These are phyloP conservation scores for Callionymus lyra DNA, from an alignment of 2,113 vertebrate species.

Conservation along the genomic window DNA sequence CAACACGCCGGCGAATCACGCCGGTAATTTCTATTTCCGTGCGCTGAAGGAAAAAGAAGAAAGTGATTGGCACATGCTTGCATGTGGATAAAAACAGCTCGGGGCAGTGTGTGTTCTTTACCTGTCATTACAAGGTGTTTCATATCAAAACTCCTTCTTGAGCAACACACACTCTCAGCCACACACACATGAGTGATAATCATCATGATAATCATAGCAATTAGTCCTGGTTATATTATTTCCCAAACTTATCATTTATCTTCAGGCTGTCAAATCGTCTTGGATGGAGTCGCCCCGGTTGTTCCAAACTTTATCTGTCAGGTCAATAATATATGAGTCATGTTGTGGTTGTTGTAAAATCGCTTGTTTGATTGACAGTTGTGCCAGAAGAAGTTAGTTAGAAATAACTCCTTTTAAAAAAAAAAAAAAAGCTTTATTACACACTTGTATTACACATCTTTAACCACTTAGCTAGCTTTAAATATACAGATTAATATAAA, in stretches of 20 bases:
- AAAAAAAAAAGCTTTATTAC: too few species aligned
- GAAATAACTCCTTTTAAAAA: too few species aligned
- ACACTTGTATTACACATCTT: too few species aligned
- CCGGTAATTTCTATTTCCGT: slow-evolving; percentile 56
- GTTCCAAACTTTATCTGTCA: too few species aligned
- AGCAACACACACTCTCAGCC: slow-evolving; percentile 28
- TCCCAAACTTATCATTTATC: slow-evolving; percentile 49
- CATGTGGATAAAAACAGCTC: slow-evolving; percentile 48
- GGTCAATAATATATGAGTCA: too few species aligned
- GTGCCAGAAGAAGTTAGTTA: too few species aligned
- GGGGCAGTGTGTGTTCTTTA: slow-evolving; percentile 57
- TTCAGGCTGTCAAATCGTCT: slow-evolving; percentile 1
- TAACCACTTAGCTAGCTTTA: too few species aligned
- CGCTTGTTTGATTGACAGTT: too few species aligned
- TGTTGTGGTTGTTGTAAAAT: too few species aligned
- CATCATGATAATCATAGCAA: slow-evolving; percentile 59
- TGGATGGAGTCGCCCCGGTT: too few species aligned
- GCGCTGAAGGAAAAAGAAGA: slow-evolving; percentile 39
- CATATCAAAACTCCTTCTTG: slow-evolving; percentile 49
- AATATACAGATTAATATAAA: too few species aligned
- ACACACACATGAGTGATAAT: slow-evolving; percentile 41
- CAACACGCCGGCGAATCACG: slow-evolving; percentile 51
- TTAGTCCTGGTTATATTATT: slow-evolving; percentile 55
- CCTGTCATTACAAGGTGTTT: slow-evolving; percentile 63
- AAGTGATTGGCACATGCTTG: slow-evolving; percentile 63